These are phyloP conservation scores for Petaurus breviceps DNA, from an alignment of 2,113 vertebrate genomes.

Conservation along the genomic window DNA sequence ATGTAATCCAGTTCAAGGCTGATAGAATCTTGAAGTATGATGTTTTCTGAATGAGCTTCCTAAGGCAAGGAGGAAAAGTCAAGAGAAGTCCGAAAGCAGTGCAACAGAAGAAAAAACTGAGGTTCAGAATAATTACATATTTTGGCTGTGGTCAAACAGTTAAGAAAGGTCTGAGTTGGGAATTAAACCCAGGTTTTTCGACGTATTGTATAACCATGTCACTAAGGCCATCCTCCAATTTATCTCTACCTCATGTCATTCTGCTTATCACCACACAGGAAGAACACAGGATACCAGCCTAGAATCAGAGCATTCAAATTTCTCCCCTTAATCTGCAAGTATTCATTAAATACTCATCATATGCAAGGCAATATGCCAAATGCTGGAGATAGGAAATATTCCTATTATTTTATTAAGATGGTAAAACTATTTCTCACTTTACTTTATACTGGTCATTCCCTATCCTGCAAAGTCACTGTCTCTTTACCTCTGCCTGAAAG, in stretches of 20 bases:
- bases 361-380: not conserved
- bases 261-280: not conserved
- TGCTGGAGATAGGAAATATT: not conserved
- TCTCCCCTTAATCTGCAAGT: not conserved
- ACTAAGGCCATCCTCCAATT: not conserved
- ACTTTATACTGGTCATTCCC: not conserved
- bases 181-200: not conserved
- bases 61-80: not conserved
- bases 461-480: not conserved
- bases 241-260: not conserved
- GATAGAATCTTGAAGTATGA: not conserved
- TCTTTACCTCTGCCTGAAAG: not conserved
- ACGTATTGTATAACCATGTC: not conserved
- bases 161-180: not conserved
- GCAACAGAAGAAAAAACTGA: not conserved
- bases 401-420: not conserved
- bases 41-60: not conserved
- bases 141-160: not conserved
- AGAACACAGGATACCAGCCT: not conserved
- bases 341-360: not conserved
- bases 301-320: not conserved
- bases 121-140: not conserved
- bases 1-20: not conserved
- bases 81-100: not conserved
- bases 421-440: not conserved